Conservation (phyloP, 1,140 invertebrate species). For the Drosophila pachea region DNA sequence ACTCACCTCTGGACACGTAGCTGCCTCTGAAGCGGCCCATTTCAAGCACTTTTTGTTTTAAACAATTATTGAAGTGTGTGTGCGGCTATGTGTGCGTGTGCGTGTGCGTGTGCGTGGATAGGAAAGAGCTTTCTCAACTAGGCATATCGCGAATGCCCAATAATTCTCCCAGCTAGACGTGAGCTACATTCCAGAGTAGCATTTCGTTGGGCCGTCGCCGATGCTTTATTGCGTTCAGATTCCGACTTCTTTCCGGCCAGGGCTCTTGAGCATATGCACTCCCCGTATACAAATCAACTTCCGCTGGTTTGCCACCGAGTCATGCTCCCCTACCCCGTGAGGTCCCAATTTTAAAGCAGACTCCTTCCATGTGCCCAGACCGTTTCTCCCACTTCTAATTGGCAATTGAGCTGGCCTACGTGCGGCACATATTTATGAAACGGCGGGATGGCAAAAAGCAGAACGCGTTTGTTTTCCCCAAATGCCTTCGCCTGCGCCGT, state of each 20-base stretch:
- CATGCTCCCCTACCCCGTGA: slow-evolving; percentile 17
- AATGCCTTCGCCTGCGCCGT: slow-evolving; percentile 15
- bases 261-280: slow-evolving; percentile 31
- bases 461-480: slow-evolving; percentile 41
- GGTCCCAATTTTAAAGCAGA: slow-evolving; percentile 44
- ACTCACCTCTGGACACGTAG: slow-evolving; percentile 24
- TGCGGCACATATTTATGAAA: slow-evolving; percentile 74
- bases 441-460: slow-evolving; percentile 40
- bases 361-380: slow-evolving; percentile 50
- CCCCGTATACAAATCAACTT: slow-evolving; percentile 76
- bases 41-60: slow-evolving; percentile 53
- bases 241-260: slow-evolving; percentile 8
- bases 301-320: slow-evolving; percentile 40
- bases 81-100: not conserved
- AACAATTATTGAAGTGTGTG: slow-evolving; percentile 48
- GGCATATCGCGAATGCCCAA: slow-evolving; percentile 50
- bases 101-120: not conserved
- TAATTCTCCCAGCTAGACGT: slow-evolving; percentile 62
- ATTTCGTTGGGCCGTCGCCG: slow-evolving; percentile 36
- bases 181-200: slow-evolving; percentile 63
- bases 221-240: slow-evolving; percentile 45
- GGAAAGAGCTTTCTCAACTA: slow-evolving; percentile 11
- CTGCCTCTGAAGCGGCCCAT: slow-evolving; percentile 8
- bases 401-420: slow-evolving; percentile 78
- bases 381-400: slow-evolving; percentile 64